Evolutionary conservation across 2,113 vertebrate species (phyloP).

Genomic region (Aspidoscelis tigris): DNA sequence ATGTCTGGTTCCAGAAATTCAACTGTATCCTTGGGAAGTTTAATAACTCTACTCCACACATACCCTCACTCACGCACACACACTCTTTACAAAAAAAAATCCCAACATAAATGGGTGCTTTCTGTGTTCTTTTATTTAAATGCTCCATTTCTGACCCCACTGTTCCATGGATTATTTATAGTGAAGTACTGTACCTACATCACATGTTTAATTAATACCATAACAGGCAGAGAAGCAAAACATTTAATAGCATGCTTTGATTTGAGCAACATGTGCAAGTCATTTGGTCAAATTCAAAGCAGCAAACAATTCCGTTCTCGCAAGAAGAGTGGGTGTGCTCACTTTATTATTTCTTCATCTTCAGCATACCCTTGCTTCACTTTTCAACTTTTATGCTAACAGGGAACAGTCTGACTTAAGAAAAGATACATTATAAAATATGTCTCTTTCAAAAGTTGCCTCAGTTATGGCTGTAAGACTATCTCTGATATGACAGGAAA

Average conservation of each 20-base stretch:
- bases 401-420: neutral
- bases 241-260: constrained; percentile 31
- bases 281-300: constrained; percentile 44
- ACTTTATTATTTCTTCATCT: constrained; percentile 9
- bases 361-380: constrained; percentile 26
- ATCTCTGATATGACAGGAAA: neutral
- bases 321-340: neutral
- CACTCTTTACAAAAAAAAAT: constrained; percentile 6
- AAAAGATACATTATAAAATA: neutral
- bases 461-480: neutral
- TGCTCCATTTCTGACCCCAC: neutral
- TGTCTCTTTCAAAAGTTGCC: neutral
- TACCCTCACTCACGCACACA: constrained; percentile 17
- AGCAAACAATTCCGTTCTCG: constrained; percentile 1
- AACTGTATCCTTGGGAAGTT: neutral
- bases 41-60: constrained; percentile 11
- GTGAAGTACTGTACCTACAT: neutral
- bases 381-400: neutral
- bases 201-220: constrained; percentile 14
- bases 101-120: neutral
- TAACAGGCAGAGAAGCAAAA: constrained; percentile 3
- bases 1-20: neutral
- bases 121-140: constrained; percentile 9
- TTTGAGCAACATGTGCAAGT: neutral
- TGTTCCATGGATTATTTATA: neutral